Evolutionary conservation across 2,113 vertebrate genomes (phyloP).

Genomic region (Crotalus horridus): DNA sequence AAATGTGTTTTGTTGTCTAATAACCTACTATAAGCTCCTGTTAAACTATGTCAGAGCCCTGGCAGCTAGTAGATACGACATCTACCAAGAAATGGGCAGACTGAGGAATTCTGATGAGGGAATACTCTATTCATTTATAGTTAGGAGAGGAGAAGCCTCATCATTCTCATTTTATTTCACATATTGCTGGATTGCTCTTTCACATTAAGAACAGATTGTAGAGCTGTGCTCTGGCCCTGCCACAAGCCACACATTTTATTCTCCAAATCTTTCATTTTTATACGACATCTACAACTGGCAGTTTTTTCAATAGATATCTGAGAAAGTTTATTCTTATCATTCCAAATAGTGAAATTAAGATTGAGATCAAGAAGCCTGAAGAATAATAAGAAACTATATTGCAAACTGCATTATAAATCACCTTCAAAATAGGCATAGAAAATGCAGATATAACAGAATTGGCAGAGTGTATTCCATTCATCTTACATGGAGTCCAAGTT

Average conservation of each 20-base stretch:
- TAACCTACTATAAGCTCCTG: not conserved
- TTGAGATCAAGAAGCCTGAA: not conserved
- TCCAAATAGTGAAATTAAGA: not conserved
- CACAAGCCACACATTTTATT: not conserved
- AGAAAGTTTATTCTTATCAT: not conserved
- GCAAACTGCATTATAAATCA: not conserved
- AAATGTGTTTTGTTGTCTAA: not conserved
- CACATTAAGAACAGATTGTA: not conserved
- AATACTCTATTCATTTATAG: not conserved
- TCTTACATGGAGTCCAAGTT: not conserved
- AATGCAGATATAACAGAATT: not conserved
- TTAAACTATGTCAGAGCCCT: not conserved
- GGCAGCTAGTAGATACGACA: not conserved
- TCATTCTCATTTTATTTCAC: not conserved
- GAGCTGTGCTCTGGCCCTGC: not conserved
- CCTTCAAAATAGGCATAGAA: not conserved
- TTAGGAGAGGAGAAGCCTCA: not conserved
- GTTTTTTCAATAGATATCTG: not conserved
- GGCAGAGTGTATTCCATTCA: not conserved
- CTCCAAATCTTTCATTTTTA: not conserved
- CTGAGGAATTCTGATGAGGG: not conserved
- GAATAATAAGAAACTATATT: not conserved
- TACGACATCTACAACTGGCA: not conserved
- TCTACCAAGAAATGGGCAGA: not conserved
- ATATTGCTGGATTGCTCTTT: not conserved